These are phyloP conservation scores for Ormyrus labotus DNA, from an alignment of 2,888 invertebrate genomes.

Conservation along the genomic window DNA sequence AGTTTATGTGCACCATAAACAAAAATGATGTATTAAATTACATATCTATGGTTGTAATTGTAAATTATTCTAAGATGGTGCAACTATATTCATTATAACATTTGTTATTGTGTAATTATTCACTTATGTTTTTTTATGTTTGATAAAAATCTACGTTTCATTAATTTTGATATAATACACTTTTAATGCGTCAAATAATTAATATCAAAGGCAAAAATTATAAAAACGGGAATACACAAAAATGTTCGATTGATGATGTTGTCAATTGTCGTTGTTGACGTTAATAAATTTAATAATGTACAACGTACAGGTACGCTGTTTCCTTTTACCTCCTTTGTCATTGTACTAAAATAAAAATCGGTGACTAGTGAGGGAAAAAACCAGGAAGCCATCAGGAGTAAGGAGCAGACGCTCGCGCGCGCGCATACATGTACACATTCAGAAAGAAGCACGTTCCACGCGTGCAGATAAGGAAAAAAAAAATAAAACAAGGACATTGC, in stretches of 20 bases:
- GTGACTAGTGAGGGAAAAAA: neutral
- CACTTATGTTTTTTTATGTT: constrained; percentile 34
- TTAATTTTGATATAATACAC: constrained; percentile 44
- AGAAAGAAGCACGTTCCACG: neutral
- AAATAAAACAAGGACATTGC: constrained; percentile 41
- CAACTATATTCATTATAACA: constrained; percentile 17
- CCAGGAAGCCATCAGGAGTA: neutral
- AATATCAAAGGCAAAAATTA: constrained; percentile 2
- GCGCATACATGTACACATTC: no score
- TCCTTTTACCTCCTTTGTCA: neutral
- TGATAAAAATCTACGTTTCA: constrained; percentile 35
- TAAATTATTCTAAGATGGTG: constrained; percentile 20
- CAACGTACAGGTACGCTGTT: neutral
- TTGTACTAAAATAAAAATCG: neutral
- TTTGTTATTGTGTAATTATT: constrained; percentile 27
- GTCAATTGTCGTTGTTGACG: constrained; percentile 45
- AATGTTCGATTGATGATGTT: constrained; percentile 35
- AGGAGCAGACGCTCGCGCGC: neutral
- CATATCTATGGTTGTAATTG: constrained; percentile 15
- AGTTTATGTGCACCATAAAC: constrained; percentile 41
- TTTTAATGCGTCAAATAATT: constrained; percentile 6
- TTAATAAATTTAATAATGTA: constrained; percentile 50
- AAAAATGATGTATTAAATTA: constrained; percentile 9
- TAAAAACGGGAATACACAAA: constrained; percentile 23
- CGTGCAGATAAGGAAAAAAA: constrained; percentile 25